phyloP scores from a whole-genome alignment of 1,140 invertebrate genomes.

The Agraylea sexmaculata region DNA sequence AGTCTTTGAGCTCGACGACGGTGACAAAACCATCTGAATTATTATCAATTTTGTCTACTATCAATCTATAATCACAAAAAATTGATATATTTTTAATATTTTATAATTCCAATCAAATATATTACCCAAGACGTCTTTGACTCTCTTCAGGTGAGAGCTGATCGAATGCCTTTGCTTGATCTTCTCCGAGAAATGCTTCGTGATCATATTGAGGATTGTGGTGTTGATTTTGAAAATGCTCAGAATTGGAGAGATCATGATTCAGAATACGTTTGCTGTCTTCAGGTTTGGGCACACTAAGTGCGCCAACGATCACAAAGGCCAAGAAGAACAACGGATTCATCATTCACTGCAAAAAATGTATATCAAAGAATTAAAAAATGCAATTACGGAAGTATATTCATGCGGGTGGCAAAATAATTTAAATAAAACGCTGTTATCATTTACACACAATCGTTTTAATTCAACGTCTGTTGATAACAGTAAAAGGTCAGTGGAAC shows the following conservation, averaged over 20 bases:
- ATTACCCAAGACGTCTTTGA: conserved; percentile 69
- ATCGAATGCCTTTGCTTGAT: conserved; percentile 90
- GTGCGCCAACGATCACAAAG: conserved; percentile 25
- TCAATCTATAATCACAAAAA: conserved; percentile 46
- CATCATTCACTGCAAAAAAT: conserved; percentile 14
- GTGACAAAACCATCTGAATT: conserved; percentile 79
- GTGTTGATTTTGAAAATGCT: conserved; percentile 71
- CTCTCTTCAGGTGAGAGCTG: conserved; percentile 91
- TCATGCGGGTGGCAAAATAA: too few species aligned
- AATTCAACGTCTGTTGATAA: too few species aligned
- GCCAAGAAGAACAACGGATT: conserved; percentile 11
- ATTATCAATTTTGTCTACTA: conserved; percentile 90
- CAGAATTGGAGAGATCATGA: conserved; percentile 58
- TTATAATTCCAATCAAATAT: not conserved
- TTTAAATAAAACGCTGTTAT: too few species aligned
- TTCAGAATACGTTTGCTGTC: conserved; percentile 41
- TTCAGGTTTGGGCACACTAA: conserved; percentile 34
- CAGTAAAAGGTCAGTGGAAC: too few species aligned
- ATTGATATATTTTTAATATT: conserved; percentile 3
- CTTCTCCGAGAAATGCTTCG: conserved; percentile 92
- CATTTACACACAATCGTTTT: too few species aligned
- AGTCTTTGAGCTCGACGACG: conserved; percentile 84
- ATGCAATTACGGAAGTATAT: too few species aligned
- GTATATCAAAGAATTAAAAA: conserved; percentile 3
- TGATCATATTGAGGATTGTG: conserved; percentile 95